Evolutionary conservation across 1,140 invertebrate genomes (phyloP).

Genomic region (Nasonia longicornis): DNA sequence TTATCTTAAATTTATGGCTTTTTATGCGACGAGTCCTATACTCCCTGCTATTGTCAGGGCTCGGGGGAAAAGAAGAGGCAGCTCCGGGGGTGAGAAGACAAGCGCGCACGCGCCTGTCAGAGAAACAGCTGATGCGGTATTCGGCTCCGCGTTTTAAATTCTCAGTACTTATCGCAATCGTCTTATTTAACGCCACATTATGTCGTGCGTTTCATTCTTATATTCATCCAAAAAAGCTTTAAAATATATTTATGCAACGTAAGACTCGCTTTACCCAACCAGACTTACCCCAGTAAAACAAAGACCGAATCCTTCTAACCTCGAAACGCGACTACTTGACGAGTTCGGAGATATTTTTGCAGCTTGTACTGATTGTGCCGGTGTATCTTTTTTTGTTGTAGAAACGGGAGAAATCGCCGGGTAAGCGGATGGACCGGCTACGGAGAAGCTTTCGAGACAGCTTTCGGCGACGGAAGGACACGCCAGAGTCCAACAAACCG

Average conservation of each 20-base stretch:
- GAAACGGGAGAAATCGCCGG: constrained; percentile 76
- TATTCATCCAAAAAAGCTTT: too few species aligned
- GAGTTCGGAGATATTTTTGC: neutral
- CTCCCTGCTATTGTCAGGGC: neutral
- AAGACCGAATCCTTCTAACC: constrained; percentile 10
- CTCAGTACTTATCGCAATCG: neutral
- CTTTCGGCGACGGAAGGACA: constrained; percentile 86
- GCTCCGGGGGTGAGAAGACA: neutral
- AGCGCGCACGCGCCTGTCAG: constrained; percentile 19
- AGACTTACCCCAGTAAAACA: neutral
- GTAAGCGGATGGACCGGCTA: constrained; percentile 89
- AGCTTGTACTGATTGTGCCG: neutral
- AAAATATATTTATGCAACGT: too few species aligned
- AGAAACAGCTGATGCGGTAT: neutral
- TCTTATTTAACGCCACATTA: neutral
- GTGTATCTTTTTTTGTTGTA: constrained; percentile 53
- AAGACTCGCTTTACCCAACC: too few species aligned
- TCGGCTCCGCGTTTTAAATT: neutral
- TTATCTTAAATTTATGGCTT: neutral
- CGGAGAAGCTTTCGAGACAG: constrained; percentile 92
- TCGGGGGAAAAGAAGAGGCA: neutral
- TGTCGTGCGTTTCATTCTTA: too few species aligned
- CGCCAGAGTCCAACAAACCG: constrained; percentile 93
- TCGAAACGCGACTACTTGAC: constrained; percentile 18
- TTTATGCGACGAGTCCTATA: neutral